Evolutionary conservation across 2,888 invertebrate species (phyloP), one percentile per base, ranked within the genome.

Genomic region (Gonocerus acuteangulatus): DNA sequence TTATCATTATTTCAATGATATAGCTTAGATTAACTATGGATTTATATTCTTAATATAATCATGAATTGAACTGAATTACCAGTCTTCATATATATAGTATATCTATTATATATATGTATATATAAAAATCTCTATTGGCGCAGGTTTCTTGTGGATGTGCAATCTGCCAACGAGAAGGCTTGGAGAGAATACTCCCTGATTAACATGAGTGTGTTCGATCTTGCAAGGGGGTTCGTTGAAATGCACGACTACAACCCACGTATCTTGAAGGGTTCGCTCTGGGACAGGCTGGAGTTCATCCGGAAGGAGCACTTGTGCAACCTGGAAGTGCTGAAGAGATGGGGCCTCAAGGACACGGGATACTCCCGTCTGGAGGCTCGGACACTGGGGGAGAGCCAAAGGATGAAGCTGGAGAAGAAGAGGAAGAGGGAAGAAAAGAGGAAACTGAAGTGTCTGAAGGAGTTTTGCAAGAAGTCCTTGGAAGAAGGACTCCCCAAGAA

Each of bases 141-240:
- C n/a, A 27, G 27, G 27, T 27, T 27, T 9, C 9, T 27, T 4
- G 9, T 9, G 4, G 27, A 27, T 9, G 27, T 27, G 4, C 27
- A 27, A 27, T 4, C 27, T 27, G 27, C 27, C 4, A 54, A 54
- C 9, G 54, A 54, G n/a, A 21, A 42, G 22, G 54, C 54, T 19
- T 54, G 54, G 54, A 21, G 54, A 6, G 36, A 54, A 15, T 54
- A 54, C 16, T 54, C 54, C 2, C 22, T 54, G 7, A 54, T 54
- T 7, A 54, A 54, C n/a, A 39, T 54, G 9, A 54, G 39, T 1
- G 21, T 54, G 2, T 54, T 54, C 13, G 54, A 54, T 16, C 18
- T 54, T 19, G 19, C 39, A 22, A 39, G 39, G 23, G 19, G 39
- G 7, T 16, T 54, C 0, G 21, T 54, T 15, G 22, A 42, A 21